Evolutionary conservation across 2,888 invertebrate species (phyloP).

Genomic region (Xiphydria camelus): DNA sequence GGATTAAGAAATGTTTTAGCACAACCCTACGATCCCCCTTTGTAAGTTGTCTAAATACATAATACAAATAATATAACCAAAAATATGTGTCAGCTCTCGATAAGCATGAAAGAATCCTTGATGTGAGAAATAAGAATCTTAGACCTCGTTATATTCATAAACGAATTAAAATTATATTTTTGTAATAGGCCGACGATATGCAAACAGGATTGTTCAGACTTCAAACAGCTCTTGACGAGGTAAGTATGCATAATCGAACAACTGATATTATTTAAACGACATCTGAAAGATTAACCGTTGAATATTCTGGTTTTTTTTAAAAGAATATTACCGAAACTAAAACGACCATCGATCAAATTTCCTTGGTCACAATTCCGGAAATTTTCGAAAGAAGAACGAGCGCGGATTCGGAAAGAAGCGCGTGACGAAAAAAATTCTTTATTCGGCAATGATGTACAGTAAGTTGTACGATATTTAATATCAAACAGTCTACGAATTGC

Average conservation of each 20-base stretch:
- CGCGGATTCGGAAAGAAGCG: constrained; percentile 25
- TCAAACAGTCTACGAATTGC: neutral
- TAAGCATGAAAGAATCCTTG: neutral
- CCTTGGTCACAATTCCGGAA: constrained; percentile 38
- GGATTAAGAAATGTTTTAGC: constrained; percentile 46
- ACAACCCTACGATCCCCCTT: constrained; percentile 38
- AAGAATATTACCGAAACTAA: constrained; percentile 38
- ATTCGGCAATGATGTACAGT: constrained; percentile 23
- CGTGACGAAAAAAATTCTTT: constrained; percentile 10
- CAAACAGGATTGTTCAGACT: constrained; percentile 18
- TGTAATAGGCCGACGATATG: constrained; percentile 41
- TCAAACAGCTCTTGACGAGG: constrained; percentile 37
- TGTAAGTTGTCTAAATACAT: constrained; percentile 29
- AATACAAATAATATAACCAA: neutral
- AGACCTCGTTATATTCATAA: neutral
- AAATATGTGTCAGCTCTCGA: neutral
- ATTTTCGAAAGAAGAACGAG: constrained; percentile 40
- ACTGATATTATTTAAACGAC: neutral
- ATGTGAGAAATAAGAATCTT: neutral
- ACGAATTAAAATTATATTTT: constrained; percentile 1
- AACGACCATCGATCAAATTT: constrained; percentile 21
- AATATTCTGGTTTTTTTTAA: constrained; percentile 3
- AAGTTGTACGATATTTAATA: constrained; percentile 4
- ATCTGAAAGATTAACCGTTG: neutral
- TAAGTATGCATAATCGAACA: constrained; percentile 30